Conservation (phyloP, 37 sponge, comb jelly and placozoan species). For the Crambe crambe region DNA sequence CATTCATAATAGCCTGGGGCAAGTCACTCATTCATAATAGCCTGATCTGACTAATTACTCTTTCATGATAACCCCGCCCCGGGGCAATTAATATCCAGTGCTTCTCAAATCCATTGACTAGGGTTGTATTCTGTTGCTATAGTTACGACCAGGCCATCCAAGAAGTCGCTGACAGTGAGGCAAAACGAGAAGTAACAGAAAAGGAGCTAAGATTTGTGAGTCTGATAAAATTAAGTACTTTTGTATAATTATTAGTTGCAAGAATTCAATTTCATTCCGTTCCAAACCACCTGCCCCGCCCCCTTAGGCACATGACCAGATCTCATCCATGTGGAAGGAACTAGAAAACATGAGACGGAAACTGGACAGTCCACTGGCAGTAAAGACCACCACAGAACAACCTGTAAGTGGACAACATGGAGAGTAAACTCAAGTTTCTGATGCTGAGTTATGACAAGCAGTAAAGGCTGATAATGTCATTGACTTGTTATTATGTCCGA, state of each 20-base stretch:
- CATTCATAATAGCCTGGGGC: too few species aligned
- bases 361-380: slow-evolving; percentile 26
- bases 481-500: too few species aligned
- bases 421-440: too few species aligned
- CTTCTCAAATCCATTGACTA: background rate
- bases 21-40: too few species aligned
- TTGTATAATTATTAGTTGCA: background rate
- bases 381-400: background rate
- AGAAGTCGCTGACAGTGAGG: slow-evolving; percentile 81
- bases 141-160: slow-evolving; percentile 87
- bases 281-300: background rate
- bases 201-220: slow-evolving; percentile 75
- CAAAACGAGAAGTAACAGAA: slow-evolving; percentile 68
- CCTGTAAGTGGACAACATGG: background rate
- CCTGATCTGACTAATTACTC: too few species aligned
- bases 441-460: too few species aligned
- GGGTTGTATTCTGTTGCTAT: background rate
- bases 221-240: too few species aligned
- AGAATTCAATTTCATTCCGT: background rate
- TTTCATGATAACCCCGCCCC: background rate
- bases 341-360: slow-evolving; percentile 39
- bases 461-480: too few species aligned
- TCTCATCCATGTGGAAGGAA: slow-evolving; percentile 79
- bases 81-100: background rate
- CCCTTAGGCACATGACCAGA: slow-evolving; percentile 66